Evolutionary conservation across 1,140 invertebrate genomes (phyloP), one percentile per base, ranked within the genome.

Genomic region (Aphaenogaster floridana): DNA sequence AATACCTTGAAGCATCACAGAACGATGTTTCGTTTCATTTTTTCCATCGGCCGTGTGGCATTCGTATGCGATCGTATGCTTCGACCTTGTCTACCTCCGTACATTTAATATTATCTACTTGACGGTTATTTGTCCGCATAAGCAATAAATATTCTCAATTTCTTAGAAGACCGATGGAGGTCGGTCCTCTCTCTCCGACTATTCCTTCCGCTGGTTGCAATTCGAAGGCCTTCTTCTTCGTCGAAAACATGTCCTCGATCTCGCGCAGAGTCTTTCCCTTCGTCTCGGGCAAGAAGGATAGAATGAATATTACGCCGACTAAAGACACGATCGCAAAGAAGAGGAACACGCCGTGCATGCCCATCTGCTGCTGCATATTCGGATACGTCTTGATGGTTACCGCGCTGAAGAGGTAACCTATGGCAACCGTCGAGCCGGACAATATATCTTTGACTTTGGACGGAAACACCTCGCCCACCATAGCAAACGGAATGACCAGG

Each of bases 401-500:
- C 89, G 98, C 98, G 42, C 97, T 97, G 91, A 97, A 97, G 1
- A 97, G 93, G 94, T 98, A 98, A 48, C 96, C 97, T 4, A 96
- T 93, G 45, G 96, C 96, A 3, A 97, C 96, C 3, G 97, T 97
- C 3, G 97, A 76, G 0, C 97, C 97, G 0, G 97, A 96, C 0
- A 97, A 96, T 1, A 96, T 95, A 8, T 97, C 97, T 48, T 97
- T 96, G 2, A 97, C 96, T 83, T 96, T 96, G 52, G 96, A 91
- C 0, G 97, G 97, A 86, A 97, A 97, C 0, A 98, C 95, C 94
- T 98, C 98, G 0, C 97, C 97, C 83, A 97, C 96, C 96, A 98
- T 96, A 5, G 98, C 96, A 95, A 98, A 98, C 0, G 98, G 97
- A 7, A 97, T 81, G 0, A 96, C 96, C 21, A 97, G 94, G 64